Base-by-base conservation (phyloP, 2,113 vertebrate genomes). In the Macquaria ambigua region DNA sequence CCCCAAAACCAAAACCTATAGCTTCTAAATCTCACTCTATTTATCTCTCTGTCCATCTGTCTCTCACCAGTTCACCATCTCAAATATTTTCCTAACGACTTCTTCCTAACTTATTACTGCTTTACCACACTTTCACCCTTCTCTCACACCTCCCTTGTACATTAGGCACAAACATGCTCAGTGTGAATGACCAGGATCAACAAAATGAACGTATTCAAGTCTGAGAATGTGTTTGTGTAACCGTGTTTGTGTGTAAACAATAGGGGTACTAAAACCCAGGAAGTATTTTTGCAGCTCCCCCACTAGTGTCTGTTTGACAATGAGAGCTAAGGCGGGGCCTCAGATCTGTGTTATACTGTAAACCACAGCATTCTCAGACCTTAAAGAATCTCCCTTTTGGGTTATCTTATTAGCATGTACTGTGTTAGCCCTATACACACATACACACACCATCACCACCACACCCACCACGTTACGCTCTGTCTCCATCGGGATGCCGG, bases 351-450 rank as follows among this genome's bases (percentile, higher is more conserved):
- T 92, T 90, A 81, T 83, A 85, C 68, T 66, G 81, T 83, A 90
- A 91, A 94, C 91, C 89, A 86, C 90, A 93, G 78, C 88, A 93
- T 95, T 94, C 91, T 92, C 90, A 95, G 91, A 93, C 90, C 72
- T 87, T 82, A 50, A 92, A 90, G 79, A 92, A 92, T 89, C 86
- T 91, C 66, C 52, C 59, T 85, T 90, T 74, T 71, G 89, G 72
- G 72, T 86, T 81, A 56, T 82, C 72, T 83, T 76, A 72, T 83
- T 56, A 79, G 83, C 64, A 79, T 87, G 76, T 41, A 68, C 41
- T 79, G 58, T 72, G 62, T 87, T 63, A 67, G 18, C 68, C 62
- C 48, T 56, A 64, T 31, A 67, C 62, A 77, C 66, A 75, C 56
- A 79, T 5, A 55, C 25, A 61, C 86, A 80, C 70, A 72, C 39